These are phyloP conservation scores for Elmis aenea DNA, from an alignment of 2,888 invertebrate species.

Conservation along the genomic window DNA sequence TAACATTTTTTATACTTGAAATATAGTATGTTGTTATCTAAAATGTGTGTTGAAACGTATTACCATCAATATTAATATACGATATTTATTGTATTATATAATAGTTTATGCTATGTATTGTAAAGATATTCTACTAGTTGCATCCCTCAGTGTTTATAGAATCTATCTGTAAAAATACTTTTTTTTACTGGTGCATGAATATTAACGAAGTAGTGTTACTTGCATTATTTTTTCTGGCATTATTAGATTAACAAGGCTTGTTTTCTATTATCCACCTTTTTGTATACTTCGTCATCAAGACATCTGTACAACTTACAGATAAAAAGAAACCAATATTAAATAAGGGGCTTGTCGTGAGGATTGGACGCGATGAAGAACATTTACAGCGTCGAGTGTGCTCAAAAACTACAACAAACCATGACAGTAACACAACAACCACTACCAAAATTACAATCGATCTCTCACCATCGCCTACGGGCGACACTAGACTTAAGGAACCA, in stretches of 20 bases:
- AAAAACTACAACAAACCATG: conserved; percentile 38
- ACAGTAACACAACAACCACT: conserved; percentile 39
- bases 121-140: too few species aligned
- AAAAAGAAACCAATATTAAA: conserved; percentile 41
- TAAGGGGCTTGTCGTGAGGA: conserved; percentile 46
- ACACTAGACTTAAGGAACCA: conserved; percentile 15
- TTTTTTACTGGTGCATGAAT: conserved; percentile 32
- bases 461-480: conserved; percentile 36
- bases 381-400: conserved; percentile 42
- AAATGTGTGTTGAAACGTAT: too few species aligned
- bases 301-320: conserved; percentile 34
- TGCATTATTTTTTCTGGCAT: conserved; percentile 11
- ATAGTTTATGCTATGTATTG: too few species aligned
- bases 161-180: conserved; percentile 23
- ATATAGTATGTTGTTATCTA: too few species aligned
- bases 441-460: conserved; percentile 49
- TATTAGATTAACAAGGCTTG: conserved; percentile 15
- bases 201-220: conserved; percentile 19
- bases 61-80: too few species aligned
- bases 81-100: too few species aligned
- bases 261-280: conserved; percentile 8
- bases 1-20: too few species aligned
- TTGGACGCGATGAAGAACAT: conserved; percentile 40
- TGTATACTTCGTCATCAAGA: conserved; percentile 11
- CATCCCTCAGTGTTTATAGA: too few species aligned